These are phyloP conservation scores for Cyaniris semiargus DNA, from an alignment of 2,888 invertebrate species.

Conservation along the genomic window DNA sequence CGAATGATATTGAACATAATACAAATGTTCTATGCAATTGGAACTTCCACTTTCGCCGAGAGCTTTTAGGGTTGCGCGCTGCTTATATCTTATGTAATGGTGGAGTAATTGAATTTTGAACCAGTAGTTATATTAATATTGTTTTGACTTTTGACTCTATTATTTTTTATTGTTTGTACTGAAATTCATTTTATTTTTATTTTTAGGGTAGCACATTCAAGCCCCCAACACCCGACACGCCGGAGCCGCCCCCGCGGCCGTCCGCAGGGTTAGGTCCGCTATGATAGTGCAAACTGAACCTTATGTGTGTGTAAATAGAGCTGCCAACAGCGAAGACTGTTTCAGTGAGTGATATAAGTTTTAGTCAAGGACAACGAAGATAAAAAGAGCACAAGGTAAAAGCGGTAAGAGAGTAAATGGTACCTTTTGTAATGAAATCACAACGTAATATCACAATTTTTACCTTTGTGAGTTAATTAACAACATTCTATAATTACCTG, in stretches of 20 bases:
- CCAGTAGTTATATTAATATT: too few species aligned
- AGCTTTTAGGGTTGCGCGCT: too few species aligned
- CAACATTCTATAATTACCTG: background rate
- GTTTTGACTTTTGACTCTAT: too few species aligned
- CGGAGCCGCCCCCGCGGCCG: conserved; percentile 72
- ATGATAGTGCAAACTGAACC: conserved; percentile 49
- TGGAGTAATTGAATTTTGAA: too few species aligned
- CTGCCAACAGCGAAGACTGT: conserved; percentile 8
- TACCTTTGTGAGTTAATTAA: background rate
- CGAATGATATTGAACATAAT: too few species aligned
- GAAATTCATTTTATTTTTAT: too few species aligned
- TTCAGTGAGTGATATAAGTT: conserved; percentile 32
- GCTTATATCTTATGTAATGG: too few species aligned
- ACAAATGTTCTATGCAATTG: too few species aligned
- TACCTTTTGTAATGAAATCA: background rate
- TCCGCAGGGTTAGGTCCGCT: conserved; percentile 57
- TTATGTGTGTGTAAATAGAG: conserved; percentile 29
- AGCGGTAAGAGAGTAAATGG: background rate
- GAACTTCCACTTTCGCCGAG: too few species aligned
- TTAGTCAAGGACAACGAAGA: conserved; percentile 15
- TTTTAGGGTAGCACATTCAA: conserved; percentile 85
- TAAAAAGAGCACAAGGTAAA: background rate
- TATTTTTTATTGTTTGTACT: too few species aligned
- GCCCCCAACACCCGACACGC: conserved; percentile 81
- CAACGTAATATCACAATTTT: background rate